phyloP scores from a whole-genome alignment of 2,888 invertebrate genomes.

The Archips xylosteana region DNA sequence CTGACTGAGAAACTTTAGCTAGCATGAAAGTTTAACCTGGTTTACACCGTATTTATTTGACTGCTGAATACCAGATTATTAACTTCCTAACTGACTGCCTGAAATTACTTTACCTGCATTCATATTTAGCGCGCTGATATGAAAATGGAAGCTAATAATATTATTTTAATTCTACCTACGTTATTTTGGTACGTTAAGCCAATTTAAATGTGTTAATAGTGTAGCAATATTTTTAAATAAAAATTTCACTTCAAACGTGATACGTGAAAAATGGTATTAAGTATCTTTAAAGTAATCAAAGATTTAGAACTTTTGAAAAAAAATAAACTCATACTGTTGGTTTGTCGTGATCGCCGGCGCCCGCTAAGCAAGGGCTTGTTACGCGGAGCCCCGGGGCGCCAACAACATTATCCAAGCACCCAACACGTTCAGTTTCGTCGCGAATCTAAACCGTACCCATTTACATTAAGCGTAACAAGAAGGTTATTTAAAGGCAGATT shows the following conservation, averaged over 20 bases:
- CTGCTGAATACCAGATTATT: constrained; percentile 14
- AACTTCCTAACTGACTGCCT: background rate
- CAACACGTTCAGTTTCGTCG: constrained; percentile 51
- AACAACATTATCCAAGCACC: constrained; percentile 55
- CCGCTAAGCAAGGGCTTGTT: constrained; percentile 72
- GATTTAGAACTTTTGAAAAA: constrained; percentile 68
- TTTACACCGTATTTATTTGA: constrained; percentile 29
- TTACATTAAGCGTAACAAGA: constrained; percentile 43
- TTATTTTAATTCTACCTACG: too few species aligned
- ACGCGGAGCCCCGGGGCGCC: constrained; percentile 74
- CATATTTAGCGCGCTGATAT: background rate
- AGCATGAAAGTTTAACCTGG: constrained; percentile 35
- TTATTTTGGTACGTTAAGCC: too few species aligned
- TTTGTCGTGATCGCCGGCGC: constrained; percentile 66
- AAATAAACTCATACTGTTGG: constrained; percentile 57
- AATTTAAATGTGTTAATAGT: too few species aligned
- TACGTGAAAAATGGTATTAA: too few species aligned
- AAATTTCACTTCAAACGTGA: too few species aligned
- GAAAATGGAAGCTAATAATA: too few species aligned
- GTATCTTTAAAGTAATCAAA: constrained; percentile 43
- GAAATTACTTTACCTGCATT: background rate
- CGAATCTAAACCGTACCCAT: constrained; percentile 64
- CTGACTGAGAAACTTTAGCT: constrained; percentile 35
- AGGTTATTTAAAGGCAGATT: constrained; percentile 42
- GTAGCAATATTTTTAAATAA: too few species aligned